A percentile compares a stretch with the other conserved stretches of the same genome.
Conservation (phyloP, 2,888 invertebrate species). For the Myopa tessellatipennis region DNA sequence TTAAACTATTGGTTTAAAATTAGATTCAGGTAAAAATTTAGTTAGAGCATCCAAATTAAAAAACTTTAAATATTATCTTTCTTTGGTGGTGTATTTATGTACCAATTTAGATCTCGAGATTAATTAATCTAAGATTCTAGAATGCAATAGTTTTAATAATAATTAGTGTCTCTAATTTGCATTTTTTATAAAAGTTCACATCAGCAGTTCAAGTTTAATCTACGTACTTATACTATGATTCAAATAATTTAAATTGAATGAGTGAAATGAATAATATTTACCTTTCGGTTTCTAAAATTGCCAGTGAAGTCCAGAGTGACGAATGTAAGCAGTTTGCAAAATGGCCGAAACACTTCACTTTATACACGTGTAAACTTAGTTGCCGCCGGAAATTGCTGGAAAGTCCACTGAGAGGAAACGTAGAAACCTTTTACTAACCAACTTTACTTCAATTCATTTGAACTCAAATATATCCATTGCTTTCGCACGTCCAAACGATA, state of each 20-base stretch:
- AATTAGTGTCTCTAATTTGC: not conserved
- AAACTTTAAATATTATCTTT: not conserved
- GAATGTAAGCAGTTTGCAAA: conserved; percentile 30
- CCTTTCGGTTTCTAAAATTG: conserved; percentile 60
- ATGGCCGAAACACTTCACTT: not conserved
- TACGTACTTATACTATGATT: no score
- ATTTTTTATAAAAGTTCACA: no score
- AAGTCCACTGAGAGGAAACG: not conserved
- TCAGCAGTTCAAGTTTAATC: no score
- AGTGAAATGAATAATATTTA: conserved; percentile 33
- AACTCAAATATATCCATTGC: not conserved
- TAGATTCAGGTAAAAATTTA: not conserved
- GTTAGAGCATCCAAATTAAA: not conserved
- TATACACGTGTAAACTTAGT: not conserved
- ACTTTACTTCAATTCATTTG: not conserved
- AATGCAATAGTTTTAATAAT: no score
- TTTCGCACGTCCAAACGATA: not conserved
- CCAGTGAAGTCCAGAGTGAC: conserved; percentile 67
- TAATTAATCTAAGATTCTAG: no score
- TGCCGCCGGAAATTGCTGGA: conserved; percentile 27
- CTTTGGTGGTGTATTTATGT: no score
- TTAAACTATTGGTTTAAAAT: not conserved
- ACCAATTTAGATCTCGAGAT: no score
- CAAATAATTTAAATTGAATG: not conserved
- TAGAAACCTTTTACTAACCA: no score